These are phyloP conservation scores for Cyrtorhinus lividipennis DNA, from an alignment of 1,140 invertebrate species.

Conservation along the genomic window DNA sequence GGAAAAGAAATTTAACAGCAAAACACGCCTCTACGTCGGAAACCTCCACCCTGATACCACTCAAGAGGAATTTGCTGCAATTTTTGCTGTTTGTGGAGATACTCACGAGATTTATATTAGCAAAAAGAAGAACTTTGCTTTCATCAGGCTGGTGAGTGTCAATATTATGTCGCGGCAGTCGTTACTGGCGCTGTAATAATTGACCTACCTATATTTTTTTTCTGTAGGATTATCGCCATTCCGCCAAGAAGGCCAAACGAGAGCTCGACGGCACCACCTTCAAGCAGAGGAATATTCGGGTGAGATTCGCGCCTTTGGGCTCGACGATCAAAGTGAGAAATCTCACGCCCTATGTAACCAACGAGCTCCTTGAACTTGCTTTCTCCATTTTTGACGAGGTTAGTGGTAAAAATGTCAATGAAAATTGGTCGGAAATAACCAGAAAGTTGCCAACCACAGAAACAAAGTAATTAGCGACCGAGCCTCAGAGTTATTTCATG, in stretches of 20 bases:
- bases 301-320: slow-evolving; percentile 89
- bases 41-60: slow-evolving; percentile 76
- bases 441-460: no score
- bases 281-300: slow-evolving; percentile 73
- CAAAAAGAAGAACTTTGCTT: slow-evolving; percentile 93
- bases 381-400: slow-evolving; percentile 87
- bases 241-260: slow-evolving; percentile 90
- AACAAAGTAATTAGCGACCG: background rate
- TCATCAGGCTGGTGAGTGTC: slow-evolving; percentile 86
- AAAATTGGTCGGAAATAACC: no score
- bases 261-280: slow-evolving; percentile 80
- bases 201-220: slow-evolving; percentile 16
- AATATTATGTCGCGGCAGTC: no score
- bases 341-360: slow-evolving; percentile 80
- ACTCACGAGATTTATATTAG: slow-evolving; percentile 85
- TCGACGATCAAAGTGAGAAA: slow-evolving; percentile 87
- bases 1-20: slow-evolving; percentile 74
- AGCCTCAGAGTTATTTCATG: background rate
- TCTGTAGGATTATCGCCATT: slow-evolving; percentile 74
- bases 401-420: no score
- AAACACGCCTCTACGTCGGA: slow-evolving; percentile 87
- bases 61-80: slow-evolving; percentile 71
- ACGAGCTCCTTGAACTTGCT: slow-evolving; percentile 83
- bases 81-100: slow-evolving; percentile 76
- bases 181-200: slow-evolving; percentile 19